Base-by-base conservation (phyloP, 2,113 vertebrate species). In the Tyrannus savana region DNA sequence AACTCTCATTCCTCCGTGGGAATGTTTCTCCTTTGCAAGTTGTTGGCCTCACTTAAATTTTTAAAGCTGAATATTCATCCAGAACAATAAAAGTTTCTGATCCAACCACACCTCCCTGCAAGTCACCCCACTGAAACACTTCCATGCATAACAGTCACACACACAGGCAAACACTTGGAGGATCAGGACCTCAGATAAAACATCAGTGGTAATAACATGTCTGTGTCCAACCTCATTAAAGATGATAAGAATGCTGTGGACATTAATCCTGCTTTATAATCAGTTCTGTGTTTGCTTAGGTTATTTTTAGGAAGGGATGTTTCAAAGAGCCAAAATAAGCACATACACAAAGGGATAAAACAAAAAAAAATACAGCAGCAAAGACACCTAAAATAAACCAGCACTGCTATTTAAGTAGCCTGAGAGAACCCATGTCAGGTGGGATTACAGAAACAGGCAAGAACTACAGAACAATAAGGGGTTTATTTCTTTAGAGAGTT, bases 231-330 rank as follows among this genome's bases (percentile, higher is more conserved):
- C 78, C 60, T 60, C 62, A 76, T 88, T 90, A 90, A 77, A 69
- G 73, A 56, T 77, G 41, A 79, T 75, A 77, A 67, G 63, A 33
- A 63, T 17, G n/a, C 77, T 17, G 2, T 18, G n/a, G 74, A 90
- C 93, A 89, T 93, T 59, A 73, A 79, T 78, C 80, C 92, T 87
- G 30, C 74, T 94, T 62, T 91, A 12, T 44, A 56, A 64, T 35
- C 58, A 59, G 74, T 67, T 71, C 47, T 74, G 18, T 84, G 49
- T 87, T 90, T 87, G 62, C 14, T 4, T 67, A 35, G 72, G 63
- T 68, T 95, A 46, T 91, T 95, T 96, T 91, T 92, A 94, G 92
- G 84, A 95, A 90, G 46, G 10, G 17, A 13, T 75, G 39, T 90
- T 85, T 79, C 84, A 87, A 87, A 93, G 64, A 52, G 41, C 56